phyloP scores from a whole-genome alignment of 2,888 invertebrate species.

The Drosophila recens region DNA sequence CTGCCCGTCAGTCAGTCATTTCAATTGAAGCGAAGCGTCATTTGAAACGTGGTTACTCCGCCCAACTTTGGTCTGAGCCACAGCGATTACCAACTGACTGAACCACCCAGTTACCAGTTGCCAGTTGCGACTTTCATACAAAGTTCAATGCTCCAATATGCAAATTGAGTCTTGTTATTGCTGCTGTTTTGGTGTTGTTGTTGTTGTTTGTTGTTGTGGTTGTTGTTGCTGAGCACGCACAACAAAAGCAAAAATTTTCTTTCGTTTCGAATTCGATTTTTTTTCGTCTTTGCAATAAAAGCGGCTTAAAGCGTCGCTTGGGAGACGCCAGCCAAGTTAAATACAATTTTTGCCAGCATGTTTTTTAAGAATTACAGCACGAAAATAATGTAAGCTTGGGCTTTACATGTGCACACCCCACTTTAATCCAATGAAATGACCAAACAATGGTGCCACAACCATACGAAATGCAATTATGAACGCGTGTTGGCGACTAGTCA shows the following conservation, averaged over 20 bases:
- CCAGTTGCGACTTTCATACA: constrained; percentile 29
- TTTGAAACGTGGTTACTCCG: constrained; percentile 72
- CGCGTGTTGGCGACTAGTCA: background rate
- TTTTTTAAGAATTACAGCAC: constrained; percentile 72
- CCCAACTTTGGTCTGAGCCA: constrained; percentile 37
- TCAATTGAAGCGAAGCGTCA: constrained; percentile 67
- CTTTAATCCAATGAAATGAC: constrained; percentile 46
- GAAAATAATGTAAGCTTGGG: constrained; percentile 64
- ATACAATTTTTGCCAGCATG: constrained; percentile 60
- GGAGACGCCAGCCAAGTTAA: constrained; percentile 43
- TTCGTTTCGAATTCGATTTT: constrained; percentile 14
- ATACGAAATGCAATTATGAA: background rate
- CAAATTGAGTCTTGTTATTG: constrained; percentile 67
- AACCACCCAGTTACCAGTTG: constrained; percentile 42
- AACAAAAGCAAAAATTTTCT: constrained; percentile 31
- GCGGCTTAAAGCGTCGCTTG: constrained; percentile 56
- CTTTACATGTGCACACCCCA: constrained; percentile 52
- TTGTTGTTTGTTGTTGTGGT: constrained; percentile 14
- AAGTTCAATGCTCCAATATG: constrained; percentile 80
- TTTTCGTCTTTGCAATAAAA: constrained; percentile 24
- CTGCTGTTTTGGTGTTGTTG: constrained; percentile 30
- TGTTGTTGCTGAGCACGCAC: constrained; percentile 58
- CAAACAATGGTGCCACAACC: constrained; percentile 27
- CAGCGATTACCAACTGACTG: constrained; percentile 53
- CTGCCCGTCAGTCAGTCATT: constrained; percentile 30